Percentiles rank a stretch among this genome's conserved stretches.
phyloP scores from a whole-genome alignment of 2,888 invertebrate genomes.

The Sphinx pinastri region DNA sequence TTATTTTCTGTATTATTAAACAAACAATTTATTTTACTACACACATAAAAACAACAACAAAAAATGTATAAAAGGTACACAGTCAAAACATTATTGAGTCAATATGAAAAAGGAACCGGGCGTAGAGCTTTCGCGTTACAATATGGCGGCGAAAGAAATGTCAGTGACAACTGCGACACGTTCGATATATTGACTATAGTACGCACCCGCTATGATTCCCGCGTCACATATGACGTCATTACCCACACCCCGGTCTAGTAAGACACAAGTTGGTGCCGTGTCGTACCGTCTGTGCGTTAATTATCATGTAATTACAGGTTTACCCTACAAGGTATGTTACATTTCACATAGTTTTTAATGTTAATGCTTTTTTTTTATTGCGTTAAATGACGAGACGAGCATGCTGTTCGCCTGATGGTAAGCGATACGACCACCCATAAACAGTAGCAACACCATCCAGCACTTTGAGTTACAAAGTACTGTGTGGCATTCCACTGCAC shows the following conservation, averaged over 20 bases:
- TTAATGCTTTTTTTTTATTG: neutral
- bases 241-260: neutral
- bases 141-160: neutral
- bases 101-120: no score
- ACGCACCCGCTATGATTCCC: neutral
- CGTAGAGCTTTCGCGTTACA: neutral
- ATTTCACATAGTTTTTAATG: neutral
- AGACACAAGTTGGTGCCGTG: neutral
- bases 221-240: neutral
- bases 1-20: no score
- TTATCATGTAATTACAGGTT: neutral
- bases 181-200: neutral
- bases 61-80: no score
- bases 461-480: no score
- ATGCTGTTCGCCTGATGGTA: no score
- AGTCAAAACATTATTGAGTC: no score
- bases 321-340: neutral
- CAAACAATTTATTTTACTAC: no score
- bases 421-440: no score
- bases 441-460: no score
- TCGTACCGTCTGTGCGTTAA: slow-evolving; percentile 2
- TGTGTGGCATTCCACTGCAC: no score
- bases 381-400: no score
- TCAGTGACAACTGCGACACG: neutral
- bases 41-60: no score